phyloP scores from a whole-genome alignment of 2,113 vertebrate genomes.

The Osmerus mordax region DNA sequence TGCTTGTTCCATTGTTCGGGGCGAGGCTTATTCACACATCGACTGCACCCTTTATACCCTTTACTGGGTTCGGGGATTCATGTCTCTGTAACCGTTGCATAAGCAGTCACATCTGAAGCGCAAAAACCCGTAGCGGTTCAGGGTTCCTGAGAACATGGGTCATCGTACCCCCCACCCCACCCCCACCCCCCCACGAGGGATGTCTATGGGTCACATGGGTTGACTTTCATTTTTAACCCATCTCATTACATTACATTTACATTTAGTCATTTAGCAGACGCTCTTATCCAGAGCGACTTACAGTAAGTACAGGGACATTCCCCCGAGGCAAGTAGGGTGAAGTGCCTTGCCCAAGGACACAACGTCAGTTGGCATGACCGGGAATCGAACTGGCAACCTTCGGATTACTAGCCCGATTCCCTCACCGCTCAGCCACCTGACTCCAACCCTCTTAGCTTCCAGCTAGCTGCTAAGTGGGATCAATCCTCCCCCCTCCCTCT shows the following conservation, averaged over 20 bases:
- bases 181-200: neutral
- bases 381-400: too few species aligned
- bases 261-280: too few species aligned
- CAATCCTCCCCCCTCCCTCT: neutral
- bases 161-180: neutral
- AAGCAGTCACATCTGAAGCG: slow-evolving; percentile 10
- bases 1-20: slow-evolving; percentile 6
- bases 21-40: slow-evolving; percentile 6
- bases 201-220: slow-evolving; percentile 47
- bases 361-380: too few species aligned
- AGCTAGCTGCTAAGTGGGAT: neutral
- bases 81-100: slow-evolving; percentile 12
- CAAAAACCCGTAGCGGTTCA: neutral
- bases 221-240: slow-evolving; percentile 57
- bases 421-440: too few species aligned
- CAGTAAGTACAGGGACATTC: too few species aligned
- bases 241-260: too few species aligned
- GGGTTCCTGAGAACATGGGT: neutral
- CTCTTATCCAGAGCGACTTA: too few species aligned
- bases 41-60: slow-evolving; percentile 5
- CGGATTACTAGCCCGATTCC: too few species aligned
- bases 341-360: too few species aligned
- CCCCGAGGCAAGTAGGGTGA: too few species aligned
- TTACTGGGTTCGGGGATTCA: neutral
- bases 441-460: neutral